Evolutionary conservation across 2,797 vertebrate genomes (phyloP), one percentile per base, ranked within the genome.

Genomic region (Rhinatrema bivittatum): DNA sequence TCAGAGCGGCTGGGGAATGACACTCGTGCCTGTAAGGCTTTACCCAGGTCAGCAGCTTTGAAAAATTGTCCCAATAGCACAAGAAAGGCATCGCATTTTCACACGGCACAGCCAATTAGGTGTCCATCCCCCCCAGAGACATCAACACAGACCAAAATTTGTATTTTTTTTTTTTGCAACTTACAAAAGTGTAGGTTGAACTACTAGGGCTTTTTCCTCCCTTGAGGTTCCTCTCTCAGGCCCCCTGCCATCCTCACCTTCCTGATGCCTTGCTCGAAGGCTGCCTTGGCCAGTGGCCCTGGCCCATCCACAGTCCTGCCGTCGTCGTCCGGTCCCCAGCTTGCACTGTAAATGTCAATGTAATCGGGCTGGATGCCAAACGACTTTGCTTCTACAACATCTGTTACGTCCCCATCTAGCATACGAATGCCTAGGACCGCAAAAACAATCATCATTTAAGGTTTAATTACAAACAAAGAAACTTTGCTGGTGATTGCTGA

Each of bases 181-280:
- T n/a, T n/a, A n/a, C n/a, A n/a, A n/a, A n/a, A n/a, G n/a, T n/a
- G n/a, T n/a, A n/a, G n/a, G n/a, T n/a, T n/a, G n/a, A n/a, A n/a
- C n/a, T n/a, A n/a, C n/a, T n/a, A n/a, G n/a, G n/a, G n/a, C n/a
- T n/a, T n/a, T n/a, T n/a, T n/a, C n/a, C n/a, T n/a, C n/a, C n/a
- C n/a, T n/a, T n/a, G n/a, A n/a, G n/a, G n/a, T n/a, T n/a, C n/a
- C n/a, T n/a, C n/a, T n/a, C n/a, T n/a, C n/a, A n/a, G n/a, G n/a
- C n/a, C n/a, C n/a, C n/a, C n/a, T n/a, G n/a, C 22, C 16, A 13
- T 52, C 47, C 69, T 65, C 62, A 94, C 93, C 91, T 91, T 94
- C 74, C 84, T 90, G 72, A 94, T 91, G 76, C 91, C 90, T 35
- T 86, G 69, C 63, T 93, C 91, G 65, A 87, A 86, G 54, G 81